These are phyloP conservation scores for Euproctis similis DNA, from an alignment of 2,888 invertebrate species.

Conservation along the genomic window DNA sequence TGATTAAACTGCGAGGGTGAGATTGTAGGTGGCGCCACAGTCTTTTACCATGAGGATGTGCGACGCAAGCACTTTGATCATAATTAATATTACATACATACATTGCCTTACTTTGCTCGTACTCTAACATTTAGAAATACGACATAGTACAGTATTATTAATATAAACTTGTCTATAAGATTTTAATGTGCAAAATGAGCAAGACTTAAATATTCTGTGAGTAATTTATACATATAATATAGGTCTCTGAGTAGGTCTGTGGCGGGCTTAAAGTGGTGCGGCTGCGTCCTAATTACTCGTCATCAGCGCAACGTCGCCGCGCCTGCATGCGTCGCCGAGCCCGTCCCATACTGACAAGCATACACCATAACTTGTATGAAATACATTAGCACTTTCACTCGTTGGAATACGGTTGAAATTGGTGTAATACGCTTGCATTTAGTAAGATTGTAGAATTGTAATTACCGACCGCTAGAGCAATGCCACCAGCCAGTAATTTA, in stretches of 20 bases:
- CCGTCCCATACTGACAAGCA: slow-evolving; percentile 8
- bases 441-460: slow-evolving; percentile 16
- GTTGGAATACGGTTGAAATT: slow-evolving; percentile 10
- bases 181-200: too few relatives aligned
- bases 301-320: slow-evolving; percentile 27
- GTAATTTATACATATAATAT: too few relatives aligned
- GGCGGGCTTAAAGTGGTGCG: too few relatives aligned
- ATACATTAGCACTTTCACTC: background rate
- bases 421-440: background rate
- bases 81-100: too few relatives aligned
- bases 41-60: too few relatives aligned
- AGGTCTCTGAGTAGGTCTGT: too few relatives aligned
- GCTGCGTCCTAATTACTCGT: slow-evolving; percentile 30
- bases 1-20: slow-evolving; percentile 20
- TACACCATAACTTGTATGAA: background rate
- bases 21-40: slow-evolving; percentile 13
- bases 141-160: too few relatives aligned
- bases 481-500: slow-evolving; percentile 47
- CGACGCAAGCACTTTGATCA: too few relatives aligned
- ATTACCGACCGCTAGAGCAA: slow-evolving; percentile 29
- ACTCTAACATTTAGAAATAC: too few relatives aligned
- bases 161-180: too few relatives aligned
- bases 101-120: too few relatives aligned
- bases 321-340: slow-evolving; percentile 26
- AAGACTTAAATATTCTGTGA: too few relatives aligned